phyloP scores from a whole-genome alignment of 1,140 invertebrate species.

The Chlorops oryzae region DNA sequence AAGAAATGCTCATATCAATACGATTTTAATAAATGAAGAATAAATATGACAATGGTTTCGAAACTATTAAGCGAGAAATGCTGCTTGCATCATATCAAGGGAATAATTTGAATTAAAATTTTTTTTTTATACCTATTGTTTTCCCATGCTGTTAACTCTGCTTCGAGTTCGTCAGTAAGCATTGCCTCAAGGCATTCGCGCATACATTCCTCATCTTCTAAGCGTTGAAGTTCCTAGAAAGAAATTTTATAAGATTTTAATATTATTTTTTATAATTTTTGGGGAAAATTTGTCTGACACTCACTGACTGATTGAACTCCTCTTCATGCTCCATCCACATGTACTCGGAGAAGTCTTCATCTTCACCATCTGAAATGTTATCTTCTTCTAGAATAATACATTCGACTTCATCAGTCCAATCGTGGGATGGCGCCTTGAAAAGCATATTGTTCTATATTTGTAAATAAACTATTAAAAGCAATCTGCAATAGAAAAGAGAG shows the following conservation, averaged over 20 bases:
- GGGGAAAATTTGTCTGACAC: slow-evolving; percentile 1
- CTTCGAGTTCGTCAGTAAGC: slow-evolving; percentile 61
- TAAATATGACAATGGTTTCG: too few relatives aligned
- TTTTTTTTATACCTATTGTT: slow-evolving; percentile 34
- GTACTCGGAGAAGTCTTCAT: slow-evolving; percentile 74
- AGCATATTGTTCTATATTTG: slow-evolving; percentile 27
- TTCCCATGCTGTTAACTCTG: slow-evolving; percentile 46
- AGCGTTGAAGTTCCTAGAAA: slow-evolving; percentile 62
- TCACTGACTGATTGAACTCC: slow-evolving; percentile 79
- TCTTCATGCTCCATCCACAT: slow-evolving; percentile 90
- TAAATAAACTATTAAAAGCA: too few relatives aligned
- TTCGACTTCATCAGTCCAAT: slow-evolving; percentile 46
- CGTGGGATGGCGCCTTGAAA: slow-evolving; percentile 44
- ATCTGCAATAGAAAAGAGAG: too few relatives aligned
- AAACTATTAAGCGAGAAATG: too few relatives aligned
- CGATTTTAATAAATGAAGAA: too few relatives aligned
- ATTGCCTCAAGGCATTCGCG: slow-evolving; percentile 79
- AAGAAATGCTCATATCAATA: too few relatives aligned
- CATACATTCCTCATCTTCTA: slow-evolving; percentile 82
- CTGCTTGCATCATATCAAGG: too few relatives aligned
- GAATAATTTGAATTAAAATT: too few relatives aligned
- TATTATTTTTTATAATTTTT: slow-evolving; percentile 4
- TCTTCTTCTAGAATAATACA: slow-evolving; percentile 51
- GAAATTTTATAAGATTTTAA: background rate
- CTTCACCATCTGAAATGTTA: slow-evolving; percentile 50